These are phyloP conservation scores for Formica exsecta DNA, from an alignment of 1,140 invertebrate genomes.

Conservation along the genomic window DNA sequence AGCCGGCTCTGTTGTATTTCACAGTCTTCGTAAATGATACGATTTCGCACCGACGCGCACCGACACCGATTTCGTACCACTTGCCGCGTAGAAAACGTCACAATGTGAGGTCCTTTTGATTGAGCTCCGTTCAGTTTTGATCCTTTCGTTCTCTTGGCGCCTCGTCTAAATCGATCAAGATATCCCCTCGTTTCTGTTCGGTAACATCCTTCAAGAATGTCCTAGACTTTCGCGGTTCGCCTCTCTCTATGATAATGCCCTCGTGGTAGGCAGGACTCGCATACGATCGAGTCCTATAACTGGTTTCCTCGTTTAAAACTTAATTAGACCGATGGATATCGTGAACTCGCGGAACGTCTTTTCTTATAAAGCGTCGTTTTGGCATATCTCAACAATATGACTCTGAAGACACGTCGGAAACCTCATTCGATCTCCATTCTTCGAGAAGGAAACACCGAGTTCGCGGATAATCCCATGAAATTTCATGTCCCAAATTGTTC, in stretches of 20 bases:
- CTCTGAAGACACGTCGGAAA: slow-evolving; percentile 21
- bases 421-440: background rate
- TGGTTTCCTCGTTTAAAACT: slow-evolving; percentile 83
- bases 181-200: slow-evolving; percentile 47
- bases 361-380: slow-evolving; percentile 69
- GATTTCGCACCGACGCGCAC: slow-evolving; percentile 67
- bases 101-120: slow-evolving; percentile 80
- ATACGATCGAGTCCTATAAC: slow-evolving; percentile 84
- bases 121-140: slow-evolving; percentile 79
- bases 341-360: slow-evolving; percentile 41
- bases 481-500: slow-evolving; percentile 13
- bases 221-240: slow-evolving; percentile 64
- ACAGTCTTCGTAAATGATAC: slow-evolving; percentile 74
- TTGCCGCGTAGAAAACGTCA: slow-evolving; percentile 66
- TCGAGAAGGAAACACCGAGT: slow-evolving; percentile 19
- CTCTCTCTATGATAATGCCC: slow-evolving; percentile 83
- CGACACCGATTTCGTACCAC: slow-evolving; percentile 57
- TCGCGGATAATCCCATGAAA: slow-evolving; percentile 40
- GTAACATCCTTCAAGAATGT: slow-evolving; percentile 42
- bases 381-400: slow-evolving; percentile 60
- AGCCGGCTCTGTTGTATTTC: slow-evolving; percentile 66
- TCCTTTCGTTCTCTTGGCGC: slow-evolving; percentile 63
- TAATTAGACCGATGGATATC: slow-evolving; percentile 76
- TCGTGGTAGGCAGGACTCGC: slow-evolving; percentile 85
- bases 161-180: slow-evolving; percentile 62